Conservation (phyloP, 1,140 invertebrate species). For the Drosophila kurseongensis region DNA sequence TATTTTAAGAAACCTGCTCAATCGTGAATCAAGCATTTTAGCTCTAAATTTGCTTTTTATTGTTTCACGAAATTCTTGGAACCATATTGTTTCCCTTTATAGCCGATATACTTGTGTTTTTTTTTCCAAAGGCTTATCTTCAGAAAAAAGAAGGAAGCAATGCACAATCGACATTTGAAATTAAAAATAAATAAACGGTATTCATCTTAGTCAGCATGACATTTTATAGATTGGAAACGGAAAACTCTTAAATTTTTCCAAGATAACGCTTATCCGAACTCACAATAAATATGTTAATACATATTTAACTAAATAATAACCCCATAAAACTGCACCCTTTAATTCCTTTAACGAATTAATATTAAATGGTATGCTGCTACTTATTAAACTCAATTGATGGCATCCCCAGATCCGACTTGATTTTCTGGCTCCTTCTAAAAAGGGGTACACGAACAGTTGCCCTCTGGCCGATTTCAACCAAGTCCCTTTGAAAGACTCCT, state of each 20-base stretch:
- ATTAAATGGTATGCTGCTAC: constrained; percentile 17
- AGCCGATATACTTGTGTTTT: too few species aligned
- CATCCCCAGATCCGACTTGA: constrained; percentile 32
- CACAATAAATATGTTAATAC: neutral
- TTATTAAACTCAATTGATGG: constrained; percentile 41
- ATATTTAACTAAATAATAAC: neutral
- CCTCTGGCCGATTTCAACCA: constrained; percentile 8
- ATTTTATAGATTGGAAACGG: too few species aligned
- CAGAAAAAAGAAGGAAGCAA: too few species aligned
- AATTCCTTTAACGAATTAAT: constrained; percentile 16
- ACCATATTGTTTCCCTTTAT: too few species aligned
- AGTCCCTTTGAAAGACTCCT: constrained; percentile 6
- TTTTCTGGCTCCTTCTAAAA: constrained; percentile 33
- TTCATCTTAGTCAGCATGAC: too few species aligned
- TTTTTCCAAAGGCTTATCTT: neutral
- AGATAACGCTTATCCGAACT: too few species aligned
- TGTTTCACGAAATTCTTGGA: neutral
- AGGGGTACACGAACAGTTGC: constrained; percentile 16
- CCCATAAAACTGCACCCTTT: neutral
- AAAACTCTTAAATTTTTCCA: too few species aligned
- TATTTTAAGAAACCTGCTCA: neutral
- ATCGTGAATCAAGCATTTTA: neutral
- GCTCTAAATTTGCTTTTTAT: neutral
- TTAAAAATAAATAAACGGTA: too few species aligned
- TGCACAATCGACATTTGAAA: too few species aligned